Evolutionary conservation across 1,140 invertebrate genomes (phyloP).

Genomic region (Olivierus martensii): DNA sequence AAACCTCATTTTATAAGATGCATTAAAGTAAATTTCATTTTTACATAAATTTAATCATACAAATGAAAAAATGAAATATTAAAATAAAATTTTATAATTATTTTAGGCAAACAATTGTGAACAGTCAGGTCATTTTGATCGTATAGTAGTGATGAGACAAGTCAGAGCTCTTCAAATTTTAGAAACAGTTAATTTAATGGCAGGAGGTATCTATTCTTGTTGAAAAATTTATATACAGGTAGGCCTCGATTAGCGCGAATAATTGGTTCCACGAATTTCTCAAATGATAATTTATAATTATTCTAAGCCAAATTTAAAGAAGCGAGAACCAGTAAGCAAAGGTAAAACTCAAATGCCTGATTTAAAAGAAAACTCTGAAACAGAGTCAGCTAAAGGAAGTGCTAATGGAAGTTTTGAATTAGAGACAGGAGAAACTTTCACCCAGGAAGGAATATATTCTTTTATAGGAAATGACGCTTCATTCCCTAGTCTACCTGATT

Average conservation of each 20-base stretch:
- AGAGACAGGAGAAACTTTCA: slow-evolving; percentile 5
- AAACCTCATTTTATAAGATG: slow-evolving; percentile 87
- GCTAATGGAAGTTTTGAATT: slow-evolving; percentile 8
- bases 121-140: slow-evolving; percentile 57
- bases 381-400: slow-evolving; percentile 13
- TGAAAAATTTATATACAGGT: no score
- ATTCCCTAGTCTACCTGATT: slow-evolving; percentile 15
- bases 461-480: slow-evolving; percentile 5
- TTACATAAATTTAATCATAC: no score
- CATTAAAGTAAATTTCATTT: slow-evolving; percentile 40
- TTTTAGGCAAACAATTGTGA: slow-evolving; percentile 55
- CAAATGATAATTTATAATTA: neutral
- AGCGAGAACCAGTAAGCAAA: slow-evolving; percentile 2
- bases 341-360: slow-evolving; percentile 13
- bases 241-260: no score
- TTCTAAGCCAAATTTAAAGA: slow-evolving; percentile 6
- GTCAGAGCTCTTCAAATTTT: slow-evolving; percentile 81
- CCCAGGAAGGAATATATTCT: neutral
- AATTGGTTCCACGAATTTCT: slow-evolving; percentile 4
- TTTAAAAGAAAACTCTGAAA: slow-evolving; percentile 16
- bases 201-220: slow-evolving; percentile 35
- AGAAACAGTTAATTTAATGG: slow-evolving; percentile 90
- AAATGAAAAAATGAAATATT: no score
- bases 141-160: slow-evolving; percentile 63
- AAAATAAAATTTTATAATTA: no score